phyloP scores from a whole-genome alignment of 2,888 invertebrate genomes.

The Yponomeuta sedellus region DNA sequence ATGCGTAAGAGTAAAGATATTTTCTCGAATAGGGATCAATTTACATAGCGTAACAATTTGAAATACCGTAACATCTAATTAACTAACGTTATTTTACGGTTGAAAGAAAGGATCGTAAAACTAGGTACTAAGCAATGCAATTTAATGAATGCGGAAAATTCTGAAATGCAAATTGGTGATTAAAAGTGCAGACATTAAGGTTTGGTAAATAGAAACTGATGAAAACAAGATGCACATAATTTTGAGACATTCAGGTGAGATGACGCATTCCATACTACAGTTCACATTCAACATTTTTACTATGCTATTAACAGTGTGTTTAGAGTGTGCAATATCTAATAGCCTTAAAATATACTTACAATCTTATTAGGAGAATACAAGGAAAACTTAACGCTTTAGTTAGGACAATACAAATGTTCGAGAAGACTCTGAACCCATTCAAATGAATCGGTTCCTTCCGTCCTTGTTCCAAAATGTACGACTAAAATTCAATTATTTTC shows the following conservation, averaged over 20 bases:
- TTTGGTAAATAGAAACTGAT: not conserved
- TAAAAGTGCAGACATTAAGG: not conserved
- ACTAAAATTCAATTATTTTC: too few species aligned
- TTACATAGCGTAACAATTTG: not conserved
- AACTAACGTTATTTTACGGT: not conserved
- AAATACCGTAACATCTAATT: not conserved
- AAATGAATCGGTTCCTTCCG: too few species aligned
- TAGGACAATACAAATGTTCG: too few species aligned
- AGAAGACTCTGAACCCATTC: too few species aligned
- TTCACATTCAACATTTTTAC: conserved; percentile 59
- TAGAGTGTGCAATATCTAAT: conserved; percentile 11
- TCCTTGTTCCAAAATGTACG: too few species aligned
- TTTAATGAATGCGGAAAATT: not conserved
- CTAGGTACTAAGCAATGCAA: not conserved
- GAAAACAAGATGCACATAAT: conserved; percentile 8
- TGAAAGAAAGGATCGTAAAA: not conserved
- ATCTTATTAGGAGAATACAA: not conserved
- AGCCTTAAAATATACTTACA: not conserved
- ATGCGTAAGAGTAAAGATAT: not conserved
- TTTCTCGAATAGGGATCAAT: not conserved
- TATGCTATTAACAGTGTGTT: conserved; percentile 10
- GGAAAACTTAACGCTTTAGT: too few species aligned
- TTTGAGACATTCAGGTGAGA: conserved; percentile 20
- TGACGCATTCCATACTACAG: conserved; percentile 62
- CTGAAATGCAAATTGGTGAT: not conserved